Percentiles rank a stretch among this genome's conserved stretches.
Evolutionary conservation across 2,113 vertebrate species (phyloP).

Genomic region (Puma concolor): DNA sequence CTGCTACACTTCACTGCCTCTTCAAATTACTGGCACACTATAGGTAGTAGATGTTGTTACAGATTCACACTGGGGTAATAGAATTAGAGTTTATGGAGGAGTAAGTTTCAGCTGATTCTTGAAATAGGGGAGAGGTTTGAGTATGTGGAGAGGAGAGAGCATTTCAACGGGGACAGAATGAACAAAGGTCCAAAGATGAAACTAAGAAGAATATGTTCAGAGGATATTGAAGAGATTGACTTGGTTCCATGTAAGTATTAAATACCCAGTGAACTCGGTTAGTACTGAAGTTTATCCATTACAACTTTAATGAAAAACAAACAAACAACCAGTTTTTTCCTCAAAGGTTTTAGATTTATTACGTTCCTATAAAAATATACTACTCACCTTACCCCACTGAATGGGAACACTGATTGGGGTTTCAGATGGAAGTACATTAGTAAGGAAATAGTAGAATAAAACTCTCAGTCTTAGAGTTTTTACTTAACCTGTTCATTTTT

Average conservation of each 20-base stretch:
- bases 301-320: constrained; percentile 27
- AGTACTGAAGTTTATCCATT: constrained; percentile 7
- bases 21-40: constrained; percentile 24
- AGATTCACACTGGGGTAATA: background rate
- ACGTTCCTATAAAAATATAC: background rate
- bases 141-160: constrained; percentile 1
- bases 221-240: background rate
- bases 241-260: background rate
- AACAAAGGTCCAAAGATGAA: background rate
- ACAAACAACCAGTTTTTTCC: background rate
- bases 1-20: background rate
- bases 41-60: background rate
- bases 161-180: background rate
- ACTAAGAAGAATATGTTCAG: background rate
- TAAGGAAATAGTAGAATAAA: constrained; percentile 49
- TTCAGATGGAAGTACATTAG: constrained; percentile 2
- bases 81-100: background rate
- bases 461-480: background rate
- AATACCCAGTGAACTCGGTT: constrained; percentile 24
- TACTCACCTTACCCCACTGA: background rate
- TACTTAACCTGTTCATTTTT: background rate
- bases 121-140: constrained; percentile 29
- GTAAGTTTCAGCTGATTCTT: constrained; percentile 15
- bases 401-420: constrained; percentile 7
- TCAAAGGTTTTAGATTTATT: background rate